These are phyloP conservation scores for Koerneria pararmatus DNA, from an alignment of 2,888 invertebrate species.

Conservation along the genomic window DNA sequence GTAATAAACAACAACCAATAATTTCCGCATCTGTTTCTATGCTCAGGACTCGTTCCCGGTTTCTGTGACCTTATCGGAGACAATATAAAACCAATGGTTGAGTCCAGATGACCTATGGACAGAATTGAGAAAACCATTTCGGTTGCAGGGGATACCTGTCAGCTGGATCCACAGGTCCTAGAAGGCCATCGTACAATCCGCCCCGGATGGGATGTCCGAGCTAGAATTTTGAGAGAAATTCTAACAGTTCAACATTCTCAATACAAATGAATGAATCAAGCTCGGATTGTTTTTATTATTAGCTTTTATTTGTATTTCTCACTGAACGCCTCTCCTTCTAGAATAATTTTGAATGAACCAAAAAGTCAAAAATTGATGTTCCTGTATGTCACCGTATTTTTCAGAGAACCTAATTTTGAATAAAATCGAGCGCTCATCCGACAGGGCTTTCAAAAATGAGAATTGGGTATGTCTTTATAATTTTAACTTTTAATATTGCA, in stretches of 20 bases:
- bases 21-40: no score
- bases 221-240: constrained; percentile 31
- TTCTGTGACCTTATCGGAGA: no score
- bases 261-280: background rate
- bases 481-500: no score
- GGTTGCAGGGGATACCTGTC: no score
- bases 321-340: background rate
- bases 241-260: background rate
- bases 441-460: background rate
- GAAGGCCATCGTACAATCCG: constrained; percentile 82
- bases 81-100: no score
- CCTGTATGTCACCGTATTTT: no score
- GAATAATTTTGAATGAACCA: background rate
- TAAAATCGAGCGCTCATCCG: background rate
- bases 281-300: no score
- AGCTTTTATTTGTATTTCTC: background rate
- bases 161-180: constrained; percentile 67
- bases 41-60: no score
- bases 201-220: constrained; percentile 63
- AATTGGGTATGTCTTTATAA: background rate
- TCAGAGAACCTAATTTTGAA: background rate
- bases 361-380: background rate
- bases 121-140: no score
- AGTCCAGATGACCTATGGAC: no score
- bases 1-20: no score